Evolutionary conservation across 1,140 invertebrate species (phyloP).

Genomic region (Lepidotrigona ventralis): DNA sequence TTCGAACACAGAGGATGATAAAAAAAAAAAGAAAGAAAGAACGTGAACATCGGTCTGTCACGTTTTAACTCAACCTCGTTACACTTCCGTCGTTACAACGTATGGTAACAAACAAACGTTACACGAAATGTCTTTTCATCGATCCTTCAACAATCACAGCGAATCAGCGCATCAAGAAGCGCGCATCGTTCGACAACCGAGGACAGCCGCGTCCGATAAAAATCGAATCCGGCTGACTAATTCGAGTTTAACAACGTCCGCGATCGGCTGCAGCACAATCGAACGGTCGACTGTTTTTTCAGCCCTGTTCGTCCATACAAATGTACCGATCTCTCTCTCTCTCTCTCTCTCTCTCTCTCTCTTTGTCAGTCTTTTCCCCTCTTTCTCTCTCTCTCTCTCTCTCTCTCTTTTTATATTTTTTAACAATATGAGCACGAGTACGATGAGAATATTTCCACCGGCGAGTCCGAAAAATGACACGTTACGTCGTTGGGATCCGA

Average conservation of each 20-base stretch:
- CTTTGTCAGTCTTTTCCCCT: too few species aligned
- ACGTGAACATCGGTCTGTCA: background rate
- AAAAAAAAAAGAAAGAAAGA: background rate
- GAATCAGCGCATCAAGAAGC: background rate
- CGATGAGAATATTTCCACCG: background rate
- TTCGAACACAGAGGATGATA: background rate
- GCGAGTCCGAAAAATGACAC: constrained; percentile 18
- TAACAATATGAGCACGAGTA: background rate
- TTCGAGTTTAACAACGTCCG: constrained; percentile 28
- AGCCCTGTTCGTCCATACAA: constrained; percentile 1
- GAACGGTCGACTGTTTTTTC: constrained; percentile 1
- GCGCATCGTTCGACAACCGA: background rate
- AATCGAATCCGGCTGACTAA: constrained; percentile 18
- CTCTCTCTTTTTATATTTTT: background rate
- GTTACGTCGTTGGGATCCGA: constrained; percentile 26
- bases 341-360: background rate
- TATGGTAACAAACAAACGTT: background rate
- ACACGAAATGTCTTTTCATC: constrained; percentile 21
- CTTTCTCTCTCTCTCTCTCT: background rate
- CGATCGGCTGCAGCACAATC: constrained; percentile 8
- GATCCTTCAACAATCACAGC: background rate
- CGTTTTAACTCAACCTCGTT: background rate
- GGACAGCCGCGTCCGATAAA: background rate
- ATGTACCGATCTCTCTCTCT: background rate
- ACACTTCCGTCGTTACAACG: background rate